Base-by-base conservation (phyloP, 1,140 invertebrate species). In the Musca vetustissima region DNA sequence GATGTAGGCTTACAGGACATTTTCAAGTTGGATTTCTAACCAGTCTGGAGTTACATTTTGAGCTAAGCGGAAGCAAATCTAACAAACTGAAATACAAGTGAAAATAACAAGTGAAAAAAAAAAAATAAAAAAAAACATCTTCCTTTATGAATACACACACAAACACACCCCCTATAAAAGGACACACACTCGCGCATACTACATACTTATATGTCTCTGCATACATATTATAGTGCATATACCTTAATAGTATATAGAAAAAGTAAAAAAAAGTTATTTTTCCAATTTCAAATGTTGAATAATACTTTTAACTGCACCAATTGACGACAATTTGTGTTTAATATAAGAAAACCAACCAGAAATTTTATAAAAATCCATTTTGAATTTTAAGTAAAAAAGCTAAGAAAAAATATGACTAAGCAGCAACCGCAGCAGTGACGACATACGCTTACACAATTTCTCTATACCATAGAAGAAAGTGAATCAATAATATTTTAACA, bases 31-130 rank as follows among this genome's bases (percentile, higher is more conserved):
- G 69, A 55, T 24, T 68, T 71, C 70, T 72, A 72, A 77, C 75
- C 78, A 80, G 78, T 80, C 78, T 80, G 76, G 76, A 80, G 78
- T 80, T 76, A 77, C 78, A 80, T 77, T 78, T 78, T 77, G 74
- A 80, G 76, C 78, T 77, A 80, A 74, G 74, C 78, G 78, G 78
- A 74, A 79, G 78, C 78, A 80, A 73, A 69, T 69, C 68, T 72
- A 75, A 64, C 6, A 8, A 43, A 43, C 11, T 43, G 1, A 13
- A 61, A 36, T 19, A 36, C 15, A 57, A 57, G 15, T 28, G 25
- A 55, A 61, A 43, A 61, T 19, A 28, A 59, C 69, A 67, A 76
- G 73, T 77, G 73, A 69, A 76, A 8, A 8, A 78, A 71, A 73
- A 78, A 72, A 73, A 73, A 71, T 76, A 78, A 76, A 75, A 76